Evolutionary conservation across 2,888 invertebrate genomes (phyloP), one percentile per base, ranked within the genome.

Genomic region (Ophonus ardosiacus): DNA sequence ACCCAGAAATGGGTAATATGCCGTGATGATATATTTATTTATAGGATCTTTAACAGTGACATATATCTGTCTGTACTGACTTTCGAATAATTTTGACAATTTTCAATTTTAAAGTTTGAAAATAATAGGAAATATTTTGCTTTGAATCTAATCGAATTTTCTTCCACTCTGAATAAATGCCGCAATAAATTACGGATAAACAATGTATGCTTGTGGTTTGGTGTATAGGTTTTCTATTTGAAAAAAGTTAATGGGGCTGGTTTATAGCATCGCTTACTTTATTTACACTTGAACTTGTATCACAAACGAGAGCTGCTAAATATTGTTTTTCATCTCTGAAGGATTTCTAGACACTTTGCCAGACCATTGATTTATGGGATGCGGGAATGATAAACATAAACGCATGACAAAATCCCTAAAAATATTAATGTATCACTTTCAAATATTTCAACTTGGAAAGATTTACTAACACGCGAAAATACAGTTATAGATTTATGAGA

Each of bases 401-500:
- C 68, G 24, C 15, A 38, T 68, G 68, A 68, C 68, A 68, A 68
- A 68, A 38, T 68, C 31, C 31, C 68, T 68, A 68, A 31, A 68
- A 38, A 68, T 68, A 68, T 68, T 68, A 31, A 68, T 68, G 5
- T 68, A 15, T 68, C 68, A 68, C 68, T 68, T 68, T 68, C 68
- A 24, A 13, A 63, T 63, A 38, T 38, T 68, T 68, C 43, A 51
- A 51, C 43, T 13, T 13, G 13, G 10, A 13, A 8, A 51, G 13
- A 51, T 51, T 51, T 51, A 51, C 43, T 51, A 8, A 51, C 18
- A 31, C 31, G 31, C 31, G 31, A 5, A 31, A 31, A 31, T 31
- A 31, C 31, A 31, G 31, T 31, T 31, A 31, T 31, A 31, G 31
- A 31, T 31, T 31, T 31, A 31, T 31, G 31, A 5, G 31, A 5